phyloP scores from a whole-genome alignment of 2,797 vertebrate species.

The Rhabdophis nuchalis region DNA sequence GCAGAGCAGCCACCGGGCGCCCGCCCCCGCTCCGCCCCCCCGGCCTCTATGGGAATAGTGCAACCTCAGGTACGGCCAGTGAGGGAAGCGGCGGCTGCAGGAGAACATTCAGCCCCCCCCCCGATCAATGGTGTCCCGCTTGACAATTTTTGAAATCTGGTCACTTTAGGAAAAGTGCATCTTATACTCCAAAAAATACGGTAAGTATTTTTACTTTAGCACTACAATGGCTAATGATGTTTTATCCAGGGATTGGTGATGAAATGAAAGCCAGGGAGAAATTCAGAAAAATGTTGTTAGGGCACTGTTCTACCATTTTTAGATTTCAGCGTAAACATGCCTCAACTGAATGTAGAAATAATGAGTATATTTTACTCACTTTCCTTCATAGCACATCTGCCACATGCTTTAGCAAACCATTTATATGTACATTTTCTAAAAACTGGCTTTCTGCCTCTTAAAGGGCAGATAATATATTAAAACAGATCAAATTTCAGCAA shows the following conservation, averaged over 20 bases:
- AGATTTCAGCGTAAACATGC: not conserved
- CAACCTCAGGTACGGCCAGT: no score
- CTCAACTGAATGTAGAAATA: not conserved
- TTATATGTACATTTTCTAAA: not conserved
- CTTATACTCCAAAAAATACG: no score
- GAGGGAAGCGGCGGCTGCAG: no score
- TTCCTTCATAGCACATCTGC: not conserved
- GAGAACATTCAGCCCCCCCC: no score
- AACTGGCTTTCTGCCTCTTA: conserved; percentile 6
- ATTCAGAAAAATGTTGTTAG: not conserved
- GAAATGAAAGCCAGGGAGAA: not conserved
- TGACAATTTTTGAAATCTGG: no score
- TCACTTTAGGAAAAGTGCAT: no score
- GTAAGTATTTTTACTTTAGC: no score
- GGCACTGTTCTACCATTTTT: not conserved
- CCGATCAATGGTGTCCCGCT: no score
- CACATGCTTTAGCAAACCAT: conserved; percentile 57
- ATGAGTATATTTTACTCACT: not conserved
- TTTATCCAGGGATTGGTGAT: not conserved
- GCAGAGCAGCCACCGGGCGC: no score
- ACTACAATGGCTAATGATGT: not conserved
- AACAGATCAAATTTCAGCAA: conserved; percentile 17
- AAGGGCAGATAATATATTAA: conserved; percentile 28
- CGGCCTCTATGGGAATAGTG: no score
- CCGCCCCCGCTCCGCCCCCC: no score